phyloP scores from a whole-genome alignment of 2,113 vertebrate genomes.

The Cyanistes caeruleus region DNA sequence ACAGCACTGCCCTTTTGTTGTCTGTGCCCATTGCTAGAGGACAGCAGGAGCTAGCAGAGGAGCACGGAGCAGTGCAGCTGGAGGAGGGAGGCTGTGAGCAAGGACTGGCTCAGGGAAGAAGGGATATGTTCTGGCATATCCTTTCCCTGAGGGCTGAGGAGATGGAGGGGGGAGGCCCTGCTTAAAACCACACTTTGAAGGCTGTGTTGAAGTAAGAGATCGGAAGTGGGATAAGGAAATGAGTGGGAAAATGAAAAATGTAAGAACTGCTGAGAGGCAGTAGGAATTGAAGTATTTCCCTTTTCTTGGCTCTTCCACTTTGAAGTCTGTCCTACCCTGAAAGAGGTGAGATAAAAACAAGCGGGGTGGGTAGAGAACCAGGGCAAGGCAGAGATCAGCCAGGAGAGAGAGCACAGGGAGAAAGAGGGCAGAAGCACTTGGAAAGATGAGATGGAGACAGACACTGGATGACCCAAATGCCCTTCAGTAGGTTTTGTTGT shows the following conservation, averaged over 20 bases:
- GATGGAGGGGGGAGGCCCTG: fast-evolving
- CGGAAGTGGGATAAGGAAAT: constrained; percentile 21
- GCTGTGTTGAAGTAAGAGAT: neutral
- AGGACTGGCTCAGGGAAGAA: neutral
- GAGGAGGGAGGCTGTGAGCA: neutral
- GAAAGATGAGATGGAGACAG: neutral
- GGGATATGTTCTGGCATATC: neutral
- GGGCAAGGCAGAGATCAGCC: neutral
- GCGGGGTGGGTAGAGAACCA: fast-evolving
- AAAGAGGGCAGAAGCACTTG: neutral
- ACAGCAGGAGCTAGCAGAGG: neutral
- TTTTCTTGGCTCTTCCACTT: neutral
- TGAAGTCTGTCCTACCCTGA: neutral
- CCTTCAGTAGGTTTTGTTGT: neutral
- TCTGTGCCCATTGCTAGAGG: neutral
- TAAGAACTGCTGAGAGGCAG: neutral
- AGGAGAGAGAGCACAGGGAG: neutral
- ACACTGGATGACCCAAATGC: neutral
- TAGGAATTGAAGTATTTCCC: neutral
- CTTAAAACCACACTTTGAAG: neutral
- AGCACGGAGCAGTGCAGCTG: neutral
- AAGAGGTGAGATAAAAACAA: neutral
- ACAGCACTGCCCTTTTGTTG: neutral
- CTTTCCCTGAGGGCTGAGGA: neutral
- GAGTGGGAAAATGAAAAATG: constrained; percentile 8